These are phyloP conservation scores for Patella caerulea DNA, from an alignment of 2,888 invertebrate genomes.

Conservation along the genomic window DNA sequence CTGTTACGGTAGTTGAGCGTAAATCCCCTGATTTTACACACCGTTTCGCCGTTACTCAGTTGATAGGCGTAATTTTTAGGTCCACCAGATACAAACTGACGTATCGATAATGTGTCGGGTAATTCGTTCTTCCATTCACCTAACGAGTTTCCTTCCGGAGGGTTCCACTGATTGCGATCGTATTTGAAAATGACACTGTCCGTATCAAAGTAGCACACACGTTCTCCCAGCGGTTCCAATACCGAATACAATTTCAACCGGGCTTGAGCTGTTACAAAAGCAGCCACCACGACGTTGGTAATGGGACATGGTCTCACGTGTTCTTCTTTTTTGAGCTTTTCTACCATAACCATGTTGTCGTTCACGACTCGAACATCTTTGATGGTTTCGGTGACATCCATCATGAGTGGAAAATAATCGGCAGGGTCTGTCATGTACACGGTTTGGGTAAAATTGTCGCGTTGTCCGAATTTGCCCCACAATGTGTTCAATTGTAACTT, in stretches of 20 bases:
- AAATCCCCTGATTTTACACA: neutral
- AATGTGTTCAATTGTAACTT: neutral
- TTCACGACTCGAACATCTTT: neutral
- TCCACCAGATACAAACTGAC: neutral
- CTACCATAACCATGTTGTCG: neutral
- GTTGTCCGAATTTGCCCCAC: neutral
- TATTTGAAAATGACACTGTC: neutral
- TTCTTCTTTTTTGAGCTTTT: neutral
- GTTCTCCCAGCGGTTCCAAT: neutral
- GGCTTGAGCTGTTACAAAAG: neutral
- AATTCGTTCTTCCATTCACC: neutral
- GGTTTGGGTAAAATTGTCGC: neutral
- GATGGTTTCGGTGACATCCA: neutral
- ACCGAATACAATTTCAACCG: neutral
- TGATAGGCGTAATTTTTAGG: conserved; percentile 1
- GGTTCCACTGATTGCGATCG: neutral
- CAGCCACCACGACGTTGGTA: neutral
- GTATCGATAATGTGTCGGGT: neutral
- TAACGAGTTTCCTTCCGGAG: neutral
- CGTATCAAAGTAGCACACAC: neutral
- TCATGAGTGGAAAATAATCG: neutral
- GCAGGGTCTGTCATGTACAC: neutral
- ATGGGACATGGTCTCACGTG: neutral
- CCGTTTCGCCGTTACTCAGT: conserved; percentile 2
- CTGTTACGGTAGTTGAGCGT: neutral